A percentile compares a stretch with the other conserved stretches of the same genome.
phyloP scores from a whole-genome alignment of 2,888 invertebrate genomes.

The Orthosia incerta region DNA sequence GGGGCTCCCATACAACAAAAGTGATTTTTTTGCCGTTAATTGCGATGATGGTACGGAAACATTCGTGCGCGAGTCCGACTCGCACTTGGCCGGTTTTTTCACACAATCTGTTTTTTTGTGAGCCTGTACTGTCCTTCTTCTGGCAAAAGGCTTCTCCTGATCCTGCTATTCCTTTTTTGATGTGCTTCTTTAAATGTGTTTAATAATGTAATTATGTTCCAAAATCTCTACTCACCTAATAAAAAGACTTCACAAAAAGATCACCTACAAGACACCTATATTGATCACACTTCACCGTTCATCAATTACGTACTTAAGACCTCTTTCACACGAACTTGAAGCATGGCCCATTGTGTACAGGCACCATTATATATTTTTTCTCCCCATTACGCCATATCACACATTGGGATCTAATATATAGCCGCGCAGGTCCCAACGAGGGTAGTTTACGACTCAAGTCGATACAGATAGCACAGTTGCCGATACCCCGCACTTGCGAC shows the following conservation, averaged over 20 bases:
- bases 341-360: slow-evolving; percentile 52
- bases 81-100: no score
- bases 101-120: background rate
- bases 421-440: slow-evolving; percentile 48
- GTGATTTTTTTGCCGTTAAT: no score
- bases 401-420: slow-evolving; percentile 58
- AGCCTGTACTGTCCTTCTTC: no score
- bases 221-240: no score
- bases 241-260: background rate
- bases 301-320: slow-evolving; percentile 48
- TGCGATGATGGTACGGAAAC: no score
- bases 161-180: no score
- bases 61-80: no score
- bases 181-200: no score
- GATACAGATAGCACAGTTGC: slow-evolving; percentile 64
- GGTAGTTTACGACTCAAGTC: slow-evolving; percentile 55
- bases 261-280: slow-evolving; percentile 8
- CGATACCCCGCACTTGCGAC: slow-evolving; percentile 54
- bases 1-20: no score
- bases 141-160: no score
- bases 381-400: slow-evolving; percentile 59
- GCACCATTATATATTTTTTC: slow-evolving; percentile 57
- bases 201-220: no score
- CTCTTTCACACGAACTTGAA: slow-evolving; percentile 48
- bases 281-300: slow-evolving; percentile 29